A percentile compares a stretch with the other conserved stretches of the same genome.
phyloP scores from a whole-genome alignment of 1,140 invertebrate species.

The Drosophila sp. region DNA sequence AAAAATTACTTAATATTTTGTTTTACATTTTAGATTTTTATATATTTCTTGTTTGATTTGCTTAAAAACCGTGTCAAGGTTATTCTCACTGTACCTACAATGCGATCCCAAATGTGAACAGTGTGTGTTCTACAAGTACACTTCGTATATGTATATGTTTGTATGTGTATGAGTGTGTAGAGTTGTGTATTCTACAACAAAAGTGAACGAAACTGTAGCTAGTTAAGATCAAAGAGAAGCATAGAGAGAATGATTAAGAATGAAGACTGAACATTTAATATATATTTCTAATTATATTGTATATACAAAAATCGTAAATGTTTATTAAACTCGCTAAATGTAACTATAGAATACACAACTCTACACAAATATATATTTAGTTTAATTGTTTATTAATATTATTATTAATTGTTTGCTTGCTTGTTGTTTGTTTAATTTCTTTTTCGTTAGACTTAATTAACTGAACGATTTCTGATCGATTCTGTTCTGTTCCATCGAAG shows the following conservation, averaged over 20 bases:
- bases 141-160: constrained; percentile 27
- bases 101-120: constrained; percentile 13
- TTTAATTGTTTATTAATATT: constrained; percentile 9
- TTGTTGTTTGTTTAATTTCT: constrained; percentile 12
- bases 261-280: neutral
- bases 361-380: constrained; percentile 25
- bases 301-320: constrained; percentile 31
- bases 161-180: neutral
- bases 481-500: constrained; percentile 35
- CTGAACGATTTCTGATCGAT: constrained; percentile 1
- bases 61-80: constrained; percentile 37
- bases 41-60: constrained; percentile 36
- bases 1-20: constrained; percentile 26
- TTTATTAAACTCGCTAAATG: too few species aligned
- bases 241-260: neutral
- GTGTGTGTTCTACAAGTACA: constrained; percentile 35
- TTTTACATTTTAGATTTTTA: constrained; percentile 8
- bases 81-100: constrained; percentile 18
- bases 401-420: constrained; percentile 16
- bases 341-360: constrained; percentile 42
- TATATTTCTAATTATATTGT: constrained; percentile 1
- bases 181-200: constrained; percentile 19
- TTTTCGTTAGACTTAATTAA: constrained; percentile 6
- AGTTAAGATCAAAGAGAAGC: neutral
- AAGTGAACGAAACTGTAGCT: neutral